A percentile compares a stretch with the other conserved stretches of the same genome.
Conservation (phyloP, 1,140 invertebrate genomes). For the Aphis gossypii region DNA sequence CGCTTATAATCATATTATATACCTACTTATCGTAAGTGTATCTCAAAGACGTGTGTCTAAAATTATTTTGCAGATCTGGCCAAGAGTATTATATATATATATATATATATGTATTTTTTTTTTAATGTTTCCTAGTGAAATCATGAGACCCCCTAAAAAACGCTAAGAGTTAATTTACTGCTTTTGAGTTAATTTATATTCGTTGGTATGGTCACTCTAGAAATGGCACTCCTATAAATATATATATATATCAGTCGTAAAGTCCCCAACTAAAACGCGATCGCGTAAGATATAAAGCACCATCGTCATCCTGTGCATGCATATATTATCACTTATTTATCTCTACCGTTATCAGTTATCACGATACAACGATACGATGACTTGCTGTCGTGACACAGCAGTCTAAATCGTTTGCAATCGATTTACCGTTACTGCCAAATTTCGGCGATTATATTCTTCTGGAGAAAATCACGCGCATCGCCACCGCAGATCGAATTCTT, state of each 20-base stretch:
- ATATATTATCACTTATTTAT: not conserved
- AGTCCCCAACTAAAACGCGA: not conserved
- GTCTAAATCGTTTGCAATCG: not conserved
- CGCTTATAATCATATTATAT: not conserved
- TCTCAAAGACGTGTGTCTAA: not conserved
- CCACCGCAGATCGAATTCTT: not conserved
- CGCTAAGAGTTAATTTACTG: not conserved
- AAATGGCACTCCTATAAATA: not conserved
- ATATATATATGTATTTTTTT: not conserved
- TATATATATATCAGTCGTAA: not conserved
- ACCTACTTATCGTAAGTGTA: not conserved
- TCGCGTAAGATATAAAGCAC: not conserved
- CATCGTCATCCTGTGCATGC: not conserved
- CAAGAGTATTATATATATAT: not conserved
- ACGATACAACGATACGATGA: not conserved
- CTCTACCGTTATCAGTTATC: not conserved
- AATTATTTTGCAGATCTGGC: not conserved
- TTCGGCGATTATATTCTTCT: not conserved
- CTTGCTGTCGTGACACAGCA: not conserved
- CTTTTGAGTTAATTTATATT: not conserved
- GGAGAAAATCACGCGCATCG: not conserved
- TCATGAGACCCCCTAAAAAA: not conserved
- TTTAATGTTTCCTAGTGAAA: not conserved
- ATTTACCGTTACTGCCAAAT: not conserved
- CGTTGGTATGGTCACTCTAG: rapidly evolving